A percentile compares a stretch with the other conserved stretches of the same genome.
Conservation (phyloP, 1,140 invertebrate species). For the Prorops nasuta region DNA sequence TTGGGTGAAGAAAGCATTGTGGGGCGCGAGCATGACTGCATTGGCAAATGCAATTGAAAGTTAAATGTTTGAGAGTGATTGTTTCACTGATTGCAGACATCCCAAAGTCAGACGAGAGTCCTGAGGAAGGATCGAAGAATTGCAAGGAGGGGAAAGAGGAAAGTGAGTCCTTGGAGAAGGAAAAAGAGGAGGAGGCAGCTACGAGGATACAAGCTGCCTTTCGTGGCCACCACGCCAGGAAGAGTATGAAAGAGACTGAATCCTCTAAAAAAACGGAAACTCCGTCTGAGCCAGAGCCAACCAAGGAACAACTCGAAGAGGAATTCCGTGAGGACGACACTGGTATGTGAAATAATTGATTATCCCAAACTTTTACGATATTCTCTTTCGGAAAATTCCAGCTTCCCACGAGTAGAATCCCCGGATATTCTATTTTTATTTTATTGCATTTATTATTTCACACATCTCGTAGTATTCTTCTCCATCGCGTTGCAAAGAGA, state of each 20-base stretch:
- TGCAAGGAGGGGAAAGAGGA: constrained; percentile 1
- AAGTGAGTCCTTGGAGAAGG: constrained; percentile 16
- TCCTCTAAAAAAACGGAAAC: constrained; percentile 42
- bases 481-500: neutral
- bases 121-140: constrained; percentile 7
- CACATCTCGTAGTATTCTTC: neutral
- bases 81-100: constrained; percentile 29
- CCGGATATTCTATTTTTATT: neutral
- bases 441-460: neutral
- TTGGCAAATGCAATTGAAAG: too few relatives aligned
- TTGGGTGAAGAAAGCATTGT: too few relatives aligned
- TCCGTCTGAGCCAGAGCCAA: constrained; percentile 59
- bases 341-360: too few relatives aligned
- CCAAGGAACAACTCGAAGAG: constrained; percentile 69
- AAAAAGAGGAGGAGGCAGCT: constrained; percentile 62
- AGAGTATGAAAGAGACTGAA: constrained; percentile 58
- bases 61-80: constrained; percentile 2
- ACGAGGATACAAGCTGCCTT: constrained; percentile 69
- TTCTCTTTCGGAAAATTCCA: too few relatives aligned
- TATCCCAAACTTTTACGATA: neutral
- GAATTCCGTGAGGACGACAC: constrained; percentile 76
- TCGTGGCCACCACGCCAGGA: constrained; percentile 63
- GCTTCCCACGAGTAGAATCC: too few relatives aligned
- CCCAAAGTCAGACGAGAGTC: constrained; percentile 22
- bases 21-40: too few relatives aligned